Percentiles rank a stretch among this genome's conserved stretches.
phyloP scores from a whole-genome alignment of 2,113 vertebrate genomes.

The Vulpes vulpes region DNA sequence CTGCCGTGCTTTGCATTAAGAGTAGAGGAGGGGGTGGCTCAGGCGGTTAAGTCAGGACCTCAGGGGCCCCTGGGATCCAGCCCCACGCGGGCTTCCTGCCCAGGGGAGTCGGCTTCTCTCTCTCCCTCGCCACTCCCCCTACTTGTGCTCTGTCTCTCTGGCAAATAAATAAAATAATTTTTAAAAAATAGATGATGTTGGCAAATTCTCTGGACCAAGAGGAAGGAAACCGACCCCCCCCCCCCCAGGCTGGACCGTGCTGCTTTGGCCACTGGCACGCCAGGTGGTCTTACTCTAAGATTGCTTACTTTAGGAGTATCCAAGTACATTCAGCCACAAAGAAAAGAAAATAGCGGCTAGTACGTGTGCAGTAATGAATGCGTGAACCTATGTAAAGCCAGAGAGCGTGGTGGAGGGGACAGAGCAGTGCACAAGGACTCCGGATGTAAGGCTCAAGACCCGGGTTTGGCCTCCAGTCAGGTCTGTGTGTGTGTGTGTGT shows the following conservation, averaged over 20 bases:
- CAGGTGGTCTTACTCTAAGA: background rate
- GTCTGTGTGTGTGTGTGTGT: background rate
- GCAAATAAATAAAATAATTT: too few species aligned
- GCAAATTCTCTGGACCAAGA: background rate
- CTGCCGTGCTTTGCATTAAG: background rate
- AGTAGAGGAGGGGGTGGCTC: background rate
- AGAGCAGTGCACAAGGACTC: background rate
- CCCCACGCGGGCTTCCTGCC: too few species aligned
- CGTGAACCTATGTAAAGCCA: background rate
- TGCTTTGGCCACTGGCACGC: background rate
- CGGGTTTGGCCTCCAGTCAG: background rate
- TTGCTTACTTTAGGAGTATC: background rate
- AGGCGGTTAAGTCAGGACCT: too few species aligned
- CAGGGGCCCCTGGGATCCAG: too few species aligned
- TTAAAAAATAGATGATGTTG: background rate
- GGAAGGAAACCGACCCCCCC: background rate
- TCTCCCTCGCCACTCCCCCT: too few species aligned
- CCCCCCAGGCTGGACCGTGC: too few species aligned
- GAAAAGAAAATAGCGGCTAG: background rate
- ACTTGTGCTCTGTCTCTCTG: too few species aligned
- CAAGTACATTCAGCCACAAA: background rate
- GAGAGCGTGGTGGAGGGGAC: accelerated
- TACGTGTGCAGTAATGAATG: accelerated
- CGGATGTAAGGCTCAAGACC: background rate
- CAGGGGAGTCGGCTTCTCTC: too few species aligned